phyloP scores from a whole-genome alignment of 1,140 invertebrate species.

The Cydia amplana region DNA sequence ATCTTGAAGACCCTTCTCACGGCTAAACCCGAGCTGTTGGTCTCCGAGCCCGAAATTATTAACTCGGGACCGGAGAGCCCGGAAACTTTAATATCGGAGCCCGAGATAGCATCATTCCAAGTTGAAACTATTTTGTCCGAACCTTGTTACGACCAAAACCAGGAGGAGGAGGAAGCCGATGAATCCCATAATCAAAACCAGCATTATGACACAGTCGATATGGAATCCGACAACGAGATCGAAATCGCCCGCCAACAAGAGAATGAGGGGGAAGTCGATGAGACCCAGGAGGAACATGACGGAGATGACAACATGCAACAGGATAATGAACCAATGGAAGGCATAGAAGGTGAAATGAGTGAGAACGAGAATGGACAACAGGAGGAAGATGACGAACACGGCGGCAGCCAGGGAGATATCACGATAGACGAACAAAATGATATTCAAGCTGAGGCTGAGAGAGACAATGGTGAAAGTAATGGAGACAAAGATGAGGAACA shows the following conservation, averaged over 20 bases:
- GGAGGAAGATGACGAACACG: slow-evolving; percentile 40
- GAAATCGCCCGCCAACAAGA: slow-evolving; percentile 68
- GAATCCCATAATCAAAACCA: slow-evolving; percentile 59
- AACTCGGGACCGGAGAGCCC: slow-evolving; percentile 75
- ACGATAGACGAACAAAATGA: slow-evolving; percentile 35
- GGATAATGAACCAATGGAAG: slow-evolving; percentile 42
- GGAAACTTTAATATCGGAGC: slow-evolving; percentile 76
- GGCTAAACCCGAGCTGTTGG: slow-evolving; percentile 67
- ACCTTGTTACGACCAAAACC: slow-evolving; percentile 58
- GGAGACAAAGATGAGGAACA: slow-evolving; percentile 51
- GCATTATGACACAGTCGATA: slow-evolving; percentile 72
- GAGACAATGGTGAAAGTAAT: slow-evolving; percentile 49
- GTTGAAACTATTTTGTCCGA: slow-evolving; percentile 76
- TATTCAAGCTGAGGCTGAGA: slow-evolving; percentile 54
- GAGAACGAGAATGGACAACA: slow-evolving; percentile 37
- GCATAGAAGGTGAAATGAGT: slow-evolving; percentile 34
- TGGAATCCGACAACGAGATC: slow-evolving; percentile 74
- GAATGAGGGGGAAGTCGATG: slow-evolving; percentile 37
- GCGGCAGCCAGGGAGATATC: slow-evolving; percentile 43
- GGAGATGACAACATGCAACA: slow-evolving; percentile 43
- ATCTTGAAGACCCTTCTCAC: slow-evolving; percentile 76
- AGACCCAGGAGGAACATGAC: slow-evolving; percentile 36
- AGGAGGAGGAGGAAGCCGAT: slow-evolving; percentile 56
- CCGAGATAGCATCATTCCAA: slow-evolving; percentile 75
- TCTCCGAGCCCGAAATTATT: slow-evolving; percentile 74